These are phyloP conservation scores for Platerodrilus igneus DNA, from an alignment of 2,888 invertebrate genomes.

Conservation along the genomic window DNA sequence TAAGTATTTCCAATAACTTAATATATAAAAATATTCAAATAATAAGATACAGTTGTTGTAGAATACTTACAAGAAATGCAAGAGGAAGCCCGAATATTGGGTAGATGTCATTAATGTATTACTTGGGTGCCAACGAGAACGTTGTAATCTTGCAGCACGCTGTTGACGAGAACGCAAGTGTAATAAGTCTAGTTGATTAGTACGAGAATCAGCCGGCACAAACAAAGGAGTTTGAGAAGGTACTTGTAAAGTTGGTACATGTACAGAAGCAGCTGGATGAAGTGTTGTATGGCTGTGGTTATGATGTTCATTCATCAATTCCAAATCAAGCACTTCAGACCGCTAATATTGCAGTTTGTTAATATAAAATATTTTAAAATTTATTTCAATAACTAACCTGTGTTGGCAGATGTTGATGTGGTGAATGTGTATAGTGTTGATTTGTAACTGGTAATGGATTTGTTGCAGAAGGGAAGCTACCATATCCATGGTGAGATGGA, in stretches of 20 bases:
- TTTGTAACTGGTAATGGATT: slow-evolving; percentile 40
- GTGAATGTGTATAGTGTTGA: slow-evolving; percentile 42
- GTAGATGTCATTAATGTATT: slow-evolving; percentile 51
- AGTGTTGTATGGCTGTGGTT: slow-evolving; percentile 39
- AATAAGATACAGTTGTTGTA: too few species aligned
- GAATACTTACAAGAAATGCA: slow-evolving; percentile 70
- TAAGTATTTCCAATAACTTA: too few species aligned
- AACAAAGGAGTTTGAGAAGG: slow-evolving; percentile 49
- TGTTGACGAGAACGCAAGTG: slow-evolving; percentile 25
- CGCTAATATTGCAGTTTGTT: slow-evolving; percentile 33
- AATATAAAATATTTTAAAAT: slow-evolving; percentile 1
- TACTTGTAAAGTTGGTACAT: slow-evolving; percentile 53
- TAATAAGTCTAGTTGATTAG: slow-evolving; percentile 44
- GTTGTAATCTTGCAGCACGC: slow-evolving; percentile 45
- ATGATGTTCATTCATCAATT: slow-evolving; percentile 43
- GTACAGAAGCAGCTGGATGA: slow-evolving; percentile 39
- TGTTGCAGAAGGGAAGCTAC: slow-evolving; percentile 37
- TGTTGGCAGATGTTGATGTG: slow-evolving; percentile 47
- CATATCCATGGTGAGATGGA: slow-evolving; percentile 35
- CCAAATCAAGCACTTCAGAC: slow-evolving; percentile 45
- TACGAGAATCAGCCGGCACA: slow-evolving; percentile 45
- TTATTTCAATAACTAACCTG: slow-evolving; percentile 37
- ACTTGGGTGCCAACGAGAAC: slow-evolving; percentile 48
- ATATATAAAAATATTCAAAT: too few species aligned
- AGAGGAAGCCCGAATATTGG: slow-evolving; percentile 71